Evolutionary conservation across 2,797 vertebrate genomes (phyloP), one percentile per base, ranked within the genome.

Genomic region (Scolopax bukidnonensis): DNA sequence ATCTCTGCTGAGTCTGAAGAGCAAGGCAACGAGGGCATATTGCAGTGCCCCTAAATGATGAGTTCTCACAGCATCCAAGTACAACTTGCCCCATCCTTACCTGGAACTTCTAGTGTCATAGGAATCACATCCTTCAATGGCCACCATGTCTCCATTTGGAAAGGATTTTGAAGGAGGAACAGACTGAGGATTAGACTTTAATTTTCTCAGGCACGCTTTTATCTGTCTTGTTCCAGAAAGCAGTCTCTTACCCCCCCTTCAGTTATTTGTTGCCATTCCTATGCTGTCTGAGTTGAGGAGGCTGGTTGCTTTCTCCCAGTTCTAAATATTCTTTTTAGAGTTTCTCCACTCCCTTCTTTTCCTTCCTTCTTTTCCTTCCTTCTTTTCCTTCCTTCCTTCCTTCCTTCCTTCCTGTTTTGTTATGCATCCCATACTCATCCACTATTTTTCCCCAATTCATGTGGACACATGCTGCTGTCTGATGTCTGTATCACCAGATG

Each of bases 381-480:
- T 41, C 18, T 7, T 24, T 19, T 2, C 14, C 47, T 36, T 2
- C n/a, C 16, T 12, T 7, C n/a, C n/a, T 10, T 2, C 32, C 12
- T 32, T 5, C 32, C 11, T 45, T 2, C 38, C 15, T 33, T 2
- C 28, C 21, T 14, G 3, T 45, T 50, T 27, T 30, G 19, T 75
- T 80, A 41, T 33, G 10, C 16, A 17, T 28, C 23, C 27, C 45
- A 20, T 25, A 47, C 12, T 40, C 7, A 61, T 48, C 45, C 28
- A 8, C 23, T 25, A 2, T 6, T 4, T 70, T 51, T 30, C 27
- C 53, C 24, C 33, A 10, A 1, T 28, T 63, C 51, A 84, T 11
- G 21, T 25, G 32, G 53, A 40, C 9, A 38, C 21, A 4, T 21
- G 50, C 13, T 78, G 51, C 2, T 63, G 59, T 25, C 0, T 4